Conservation (phyloP, 2,888 invertebrate genomes). For the Drosophila parthenogenetica region DNA sequence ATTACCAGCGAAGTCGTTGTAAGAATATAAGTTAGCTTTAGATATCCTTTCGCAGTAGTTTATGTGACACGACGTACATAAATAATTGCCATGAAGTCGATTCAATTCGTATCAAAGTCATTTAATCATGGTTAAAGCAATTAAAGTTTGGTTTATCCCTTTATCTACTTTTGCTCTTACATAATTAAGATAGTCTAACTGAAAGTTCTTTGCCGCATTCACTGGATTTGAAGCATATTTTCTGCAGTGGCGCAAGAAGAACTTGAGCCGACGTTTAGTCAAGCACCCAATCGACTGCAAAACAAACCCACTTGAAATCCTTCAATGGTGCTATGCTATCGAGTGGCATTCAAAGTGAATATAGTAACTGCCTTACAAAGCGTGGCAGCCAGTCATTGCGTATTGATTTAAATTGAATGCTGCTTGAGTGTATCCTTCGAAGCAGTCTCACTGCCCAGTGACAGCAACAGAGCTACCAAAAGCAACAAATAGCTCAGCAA, state of each 20-base stretch:
- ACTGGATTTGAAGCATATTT: neutral
- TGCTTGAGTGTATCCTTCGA: conserved; percentile 33
- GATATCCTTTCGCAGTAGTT: conserved; percentile 3
- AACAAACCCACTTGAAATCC: conserved; percentile 65
- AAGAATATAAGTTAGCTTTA: conserved; percentile 12
- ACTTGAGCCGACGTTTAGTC: conserved; percentile 53
- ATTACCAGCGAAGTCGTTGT: conserved; percentile 15
- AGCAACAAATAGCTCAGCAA: conserved; percentile 34
- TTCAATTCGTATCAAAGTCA: neutral
- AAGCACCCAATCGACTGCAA: conserved; percentile 52
- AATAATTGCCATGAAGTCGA: conserved; percentile 1
- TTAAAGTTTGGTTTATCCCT: neutral
- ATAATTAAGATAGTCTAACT: conserved; percentile 9
- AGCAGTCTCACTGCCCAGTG: conserved; percentile 16
- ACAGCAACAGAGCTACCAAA: conserved; percentile 19
- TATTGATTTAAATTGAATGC: conserved; percentile 76
- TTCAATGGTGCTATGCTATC: conserved; percentile 59
- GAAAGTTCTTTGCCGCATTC: neutral
- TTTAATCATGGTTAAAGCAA: conserved; percentile 2
- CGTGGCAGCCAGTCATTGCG: conserved; percentile 28
- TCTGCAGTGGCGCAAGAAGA: conserved; percentile 23
- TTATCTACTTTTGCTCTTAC: neutral
- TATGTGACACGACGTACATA: conserved; percentile 2
- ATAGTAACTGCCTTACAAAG: conserved; percentile 29
- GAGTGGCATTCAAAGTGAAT: conserved; percentile 66